These are phyloP conservation scores for Coecobrya sp. DNA, from an alignment of 2,888 invertebrate species.

Conservation along the genomic window DNA sequence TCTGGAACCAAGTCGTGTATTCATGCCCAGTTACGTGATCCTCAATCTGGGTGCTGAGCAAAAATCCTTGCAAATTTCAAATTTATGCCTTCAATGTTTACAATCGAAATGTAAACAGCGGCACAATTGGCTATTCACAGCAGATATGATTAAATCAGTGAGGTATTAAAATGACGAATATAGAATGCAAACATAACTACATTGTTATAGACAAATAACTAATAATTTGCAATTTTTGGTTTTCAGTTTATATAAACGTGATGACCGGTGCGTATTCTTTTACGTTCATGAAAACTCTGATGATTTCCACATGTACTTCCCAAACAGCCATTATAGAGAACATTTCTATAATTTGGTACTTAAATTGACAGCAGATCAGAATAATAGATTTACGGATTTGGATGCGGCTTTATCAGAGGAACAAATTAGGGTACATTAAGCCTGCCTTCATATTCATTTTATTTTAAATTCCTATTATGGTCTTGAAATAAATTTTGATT, in stretches of 20 bases:
- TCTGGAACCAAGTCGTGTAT: slow-evolving; percentile 96
- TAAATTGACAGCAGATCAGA: slow-evolving; percentile 96
- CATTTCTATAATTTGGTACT: slow-evolving; percentile 94
- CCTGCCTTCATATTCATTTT: no score
- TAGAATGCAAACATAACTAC: neutral
- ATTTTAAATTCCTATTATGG: no score
- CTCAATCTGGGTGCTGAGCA: slow-evolving; percentile 98
- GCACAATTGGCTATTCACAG: slow-evolving; percentile 97
- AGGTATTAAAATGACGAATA: slow-evolving; percentile 89
- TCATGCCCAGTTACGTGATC: slow-evolving; percentile 98
- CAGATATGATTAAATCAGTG: slow-evolving; percentile 95
- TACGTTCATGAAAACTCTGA: slow-evolving; percentile 98
- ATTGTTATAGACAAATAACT: neutral
- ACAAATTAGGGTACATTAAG: slow-evolving; percentile 93
- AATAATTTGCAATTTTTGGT: slow-evolving; percentile 3
- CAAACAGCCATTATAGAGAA: slow-evolving; percentile 95
- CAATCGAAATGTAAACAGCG: slow-evolving; percentile 94
- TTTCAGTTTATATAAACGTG: slow-evolving; percentile 96
- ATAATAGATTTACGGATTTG: slow-evolving; percentile 92
- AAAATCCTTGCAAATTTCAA: slow-evolving; percentile 96
- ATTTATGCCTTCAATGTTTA: slow-evolving; percentile 94
- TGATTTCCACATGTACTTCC: slow-evolving; percentile 93
- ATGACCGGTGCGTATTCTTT: slow-evolving; percentile 97
- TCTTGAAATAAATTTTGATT: no score
- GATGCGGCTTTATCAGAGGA: slow-evolving; percentile 93